Percentiles rank a stretch among this genome's conserved stretches.
phyloP scores from a whole-genome alignment of 2,888 invertebrate genomes.

The Leucania comma region DNA sequence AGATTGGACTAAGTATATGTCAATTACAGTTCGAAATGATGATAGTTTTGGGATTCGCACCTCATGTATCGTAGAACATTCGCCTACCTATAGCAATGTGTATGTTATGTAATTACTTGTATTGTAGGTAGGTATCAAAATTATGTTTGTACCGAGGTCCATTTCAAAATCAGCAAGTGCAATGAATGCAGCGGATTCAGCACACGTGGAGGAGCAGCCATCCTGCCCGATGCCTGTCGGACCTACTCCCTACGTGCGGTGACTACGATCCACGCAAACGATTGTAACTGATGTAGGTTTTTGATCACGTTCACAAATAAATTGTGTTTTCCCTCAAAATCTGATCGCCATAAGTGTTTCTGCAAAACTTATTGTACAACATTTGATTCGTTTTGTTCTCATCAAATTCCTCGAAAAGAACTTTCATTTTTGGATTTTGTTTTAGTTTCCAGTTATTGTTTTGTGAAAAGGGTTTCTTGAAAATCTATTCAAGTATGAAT shows the following conservation, averaged over 20 bases:
- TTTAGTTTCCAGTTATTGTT: slow-evolving; percentile 46
- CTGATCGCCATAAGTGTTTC: slow-evolving; percentile 68
- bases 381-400: slow-evolving; percentile 62
- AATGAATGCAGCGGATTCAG: slow-evolving; percentile 73
- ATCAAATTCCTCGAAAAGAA: slow-evolving; percentile 41
- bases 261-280: slow-evolving; percentile 69
- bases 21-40: not conserved
- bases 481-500: slow-evolving; percentile 36
- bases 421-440: slow-evolving; percentile 39
- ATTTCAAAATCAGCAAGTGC: slow-evolving; percentile 69
- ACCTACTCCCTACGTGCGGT: slow-evolving; percentile 78
- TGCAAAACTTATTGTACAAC: slow-evolving; percentile 62
- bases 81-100: not conserved
- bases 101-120: slow-evolving; percentile 7
- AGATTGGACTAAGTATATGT: not conserved
- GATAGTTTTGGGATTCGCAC: not conserved
- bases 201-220: slow-evolving; percentile 70
- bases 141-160: not conserved
- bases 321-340: slow-evolving; percentile 73
- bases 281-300: slow-evolving; percentile 67
- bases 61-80: not conserved
- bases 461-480: slow-evolving; percentile 29
- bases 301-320: slow-evolving; percentile 76
- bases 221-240: slow-evolving; percentile 73
- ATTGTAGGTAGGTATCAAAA: not conserved